Conservation (phyloP, 2,797 vertebrate genomes). For the Melanotaenia maccullochi region DNA sequence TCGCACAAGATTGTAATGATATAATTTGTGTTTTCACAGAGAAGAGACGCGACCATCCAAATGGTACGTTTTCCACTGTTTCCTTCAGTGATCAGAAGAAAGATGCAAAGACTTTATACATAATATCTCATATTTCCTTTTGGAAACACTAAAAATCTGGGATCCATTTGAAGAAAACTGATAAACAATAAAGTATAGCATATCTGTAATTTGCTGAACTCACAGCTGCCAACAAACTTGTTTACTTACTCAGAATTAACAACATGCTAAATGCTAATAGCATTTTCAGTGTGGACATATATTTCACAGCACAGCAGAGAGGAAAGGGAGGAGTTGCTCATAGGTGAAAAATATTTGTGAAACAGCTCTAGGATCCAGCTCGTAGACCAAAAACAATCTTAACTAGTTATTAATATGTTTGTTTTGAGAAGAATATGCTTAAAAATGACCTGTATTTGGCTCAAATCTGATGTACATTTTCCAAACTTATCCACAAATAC, state of each 20-base stretch:
- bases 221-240: too few relatives aligned
- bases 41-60: constrained; percentile 89
- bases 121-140: background rate
- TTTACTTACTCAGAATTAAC: too few relatives aligned
- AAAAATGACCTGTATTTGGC: background rate
- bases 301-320: background rate
- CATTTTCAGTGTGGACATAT: background rate
- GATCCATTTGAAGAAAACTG: background rate
- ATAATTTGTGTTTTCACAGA: constrained; percentile 84
- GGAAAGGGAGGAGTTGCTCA: background rate
- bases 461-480: background rate
- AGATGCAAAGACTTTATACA: constrained; percentile 7
- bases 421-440: too few relatives aligned
- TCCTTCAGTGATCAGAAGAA: constrained; percentile 24
- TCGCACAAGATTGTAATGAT: constrained; percentile 60
- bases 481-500: background rate
- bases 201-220: too few relatives aligned
- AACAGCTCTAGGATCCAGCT: background rate
- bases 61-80: constrained; percentile 85
- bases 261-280: background rate
- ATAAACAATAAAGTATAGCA: too few relatives aligned
- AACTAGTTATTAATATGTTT: too few relatives aligned
- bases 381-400: background rate
- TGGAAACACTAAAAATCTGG: background rate
- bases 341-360: background rate